Conservation (phyloP, 1,140 invertebrate genomes). For the Zaprionus nigranus region DNA sequence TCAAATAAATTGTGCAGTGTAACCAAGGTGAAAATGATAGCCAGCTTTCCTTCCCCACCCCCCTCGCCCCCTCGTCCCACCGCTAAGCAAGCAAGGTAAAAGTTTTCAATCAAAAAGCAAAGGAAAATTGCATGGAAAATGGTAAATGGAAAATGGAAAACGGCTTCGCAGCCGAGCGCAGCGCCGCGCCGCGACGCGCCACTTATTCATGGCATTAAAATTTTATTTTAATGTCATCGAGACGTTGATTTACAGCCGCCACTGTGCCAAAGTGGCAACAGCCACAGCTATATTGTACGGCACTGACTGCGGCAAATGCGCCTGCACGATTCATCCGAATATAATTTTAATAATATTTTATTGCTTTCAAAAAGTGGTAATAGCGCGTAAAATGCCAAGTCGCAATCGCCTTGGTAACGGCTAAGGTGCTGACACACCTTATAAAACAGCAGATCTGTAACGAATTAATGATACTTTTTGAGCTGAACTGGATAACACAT, state of each 20-base stretch:
- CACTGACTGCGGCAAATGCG: background rate
- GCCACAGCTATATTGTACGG: background rate
- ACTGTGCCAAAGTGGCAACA: slow-evolving; percentile 3
- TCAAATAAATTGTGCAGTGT: slow-evolving; percentile 76
- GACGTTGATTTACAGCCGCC: slow-evolving; percentile 80
- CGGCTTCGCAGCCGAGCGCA: slow-evolving; percentile 2
- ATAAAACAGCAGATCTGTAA: background rate
- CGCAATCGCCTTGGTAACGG: background rate
- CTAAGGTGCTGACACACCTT: background rate
- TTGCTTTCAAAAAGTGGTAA: slow-evolving; percentile 75
- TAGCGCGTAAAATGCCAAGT: slow-evolving; percentile 66
- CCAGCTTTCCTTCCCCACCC: slow-evolving; percentile 1
- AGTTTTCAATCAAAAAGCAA: slow-evolving; percentile 71
- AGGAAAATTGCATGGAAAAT: slow-evolving; percentile 44
- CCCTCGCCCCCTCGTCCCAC: background rate
- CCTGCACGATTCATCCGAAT: slow-evolving; percentile 36
- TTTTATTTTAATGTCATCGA: slow-evolving; percentile 84
- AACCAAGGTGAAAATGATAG: slow-evolving; percentile 83
- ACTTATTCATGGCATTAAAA: slow-evolving; percentile 72
- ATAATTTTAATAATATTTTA: slow-evolving; percentile 84
- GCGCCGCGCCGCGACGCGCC: slow-evolving; percentile 22
- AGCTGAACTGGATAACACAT: background rate
- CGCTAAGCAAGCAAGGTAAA: slow-evolving; percentile 48
- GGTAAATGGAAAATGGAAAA: slow-evolving; percentile 32
- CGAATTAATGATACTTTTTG: background rate